Evolutionary conservation across 2,888 invertebrate genomes (phyloP).

Genomic region (Cantharis nigra): DNA sequence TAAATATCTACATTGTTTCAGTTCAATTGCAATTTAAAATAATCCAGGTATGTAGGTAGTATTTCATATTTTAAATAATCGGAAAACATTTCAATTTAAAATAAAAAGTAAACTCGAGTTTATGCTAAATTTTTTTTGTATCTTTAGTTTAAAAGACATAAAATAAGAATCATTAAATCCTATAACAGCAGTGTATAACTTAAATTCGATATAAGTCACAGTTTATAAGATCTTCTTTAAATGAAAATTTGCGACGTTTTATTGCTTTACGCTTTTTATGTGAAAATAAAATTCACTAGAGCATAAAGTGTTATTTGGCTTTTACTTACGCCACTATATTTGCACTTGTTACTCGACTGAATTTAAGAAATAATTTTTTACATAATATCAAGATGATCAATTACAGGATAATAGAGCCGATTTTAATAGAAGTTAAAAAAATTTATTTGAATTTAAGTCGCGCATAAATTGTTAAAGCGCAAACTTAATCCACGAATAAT

Average conservation of each 20-base stretch:
- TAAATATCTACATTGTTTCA: background rate
- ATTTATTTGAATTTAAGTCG: conserved; percentile 10
- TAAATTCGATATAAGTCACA: background rate
- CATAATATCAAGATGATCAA: background rate
- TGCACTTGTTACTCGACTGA: conserved; percentile 8
- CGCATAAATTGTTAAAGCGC: conserved; percentile 12
- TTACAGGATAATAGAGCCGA: conserved; percentile 1
- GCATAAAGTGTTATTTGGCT: background rate
- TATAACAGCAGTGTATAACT: background rate
- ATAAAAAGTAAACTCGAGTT: background rate
- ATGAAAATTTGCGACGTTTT: conserved; percentile 3
- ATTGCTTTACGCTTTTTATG: conserved; percentile 3
- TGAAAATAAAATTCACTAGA: background rate
- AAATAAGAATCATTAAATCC: background rate
- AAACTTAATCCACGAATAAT: conserved; percentile 12
- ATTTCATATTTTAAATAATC: background rate
- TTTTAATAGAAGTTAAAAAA: conserved; percentile 7
- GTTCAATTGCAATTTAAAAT: background rate
- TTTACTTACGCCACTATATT: conserved; percentile 9
- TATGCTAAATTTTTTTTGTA: background rate
- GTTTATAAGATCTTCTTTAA: background rate
- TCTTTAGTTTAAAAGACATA: background rate
- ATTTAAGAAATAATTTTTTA: background rate
- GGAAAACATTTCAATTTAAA: background rate
- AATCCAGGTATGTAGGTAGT: too few relatives aligned